Conservation (phyloP, 2,113 vertebrate species). For the Condylura cristata region DNA sequence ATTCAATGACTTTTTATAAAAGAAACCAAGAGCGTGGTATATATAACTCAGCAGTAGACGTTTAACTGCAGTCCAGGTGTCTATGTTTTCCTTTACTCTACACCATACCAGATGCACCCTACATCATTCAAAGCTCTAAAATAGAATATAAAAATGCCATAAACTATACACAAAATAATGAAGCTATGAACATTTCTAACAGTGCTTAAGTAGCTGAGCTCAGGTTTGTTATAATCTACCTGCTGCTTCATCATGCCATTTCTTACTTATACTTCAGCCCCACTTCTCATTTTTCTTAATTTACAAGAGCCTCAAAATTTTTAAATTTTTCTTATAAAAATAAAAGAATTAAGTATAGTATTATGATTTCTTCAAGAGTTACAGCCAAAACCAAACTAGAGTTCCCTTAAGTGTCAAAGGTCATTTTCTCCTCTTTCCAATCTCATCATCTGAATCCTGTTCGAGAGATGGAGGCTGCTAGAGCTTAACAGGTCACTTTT, state of each 20-base stretch:
- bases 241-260: background rate
- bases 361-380: background rate
- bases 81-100: background rate
- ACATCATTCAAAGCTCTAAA: background rate
- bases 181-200: background rate
- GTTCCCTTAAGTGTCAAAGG: background rate
- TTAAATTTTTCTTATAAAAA: background rate
- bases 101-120: background rate
- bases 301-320: background rate
- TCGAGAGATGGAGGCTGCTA: background rate
- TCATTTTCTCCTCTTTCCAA: background rate
- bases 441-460: background rate
- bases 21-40: background rate
- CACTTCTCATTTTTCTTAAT: background rate
- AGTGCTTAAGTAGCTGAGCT: background rate
- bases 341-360: background rate
- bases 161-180: background rate
- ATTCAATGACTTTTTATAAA: background rate
- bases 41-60: background rate
- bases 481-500: background rate
- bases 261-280: background rate
- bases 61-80: background rate
- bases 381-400: background rate
- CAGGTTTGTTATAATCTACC: background rate
- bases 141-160: background rate